A percentile compares a stretch with the other conserved stretches of the same genome.
Conservation (phyloP, 1,140 invertebrate genomes). For the Streblospio benedicti region DNA sequence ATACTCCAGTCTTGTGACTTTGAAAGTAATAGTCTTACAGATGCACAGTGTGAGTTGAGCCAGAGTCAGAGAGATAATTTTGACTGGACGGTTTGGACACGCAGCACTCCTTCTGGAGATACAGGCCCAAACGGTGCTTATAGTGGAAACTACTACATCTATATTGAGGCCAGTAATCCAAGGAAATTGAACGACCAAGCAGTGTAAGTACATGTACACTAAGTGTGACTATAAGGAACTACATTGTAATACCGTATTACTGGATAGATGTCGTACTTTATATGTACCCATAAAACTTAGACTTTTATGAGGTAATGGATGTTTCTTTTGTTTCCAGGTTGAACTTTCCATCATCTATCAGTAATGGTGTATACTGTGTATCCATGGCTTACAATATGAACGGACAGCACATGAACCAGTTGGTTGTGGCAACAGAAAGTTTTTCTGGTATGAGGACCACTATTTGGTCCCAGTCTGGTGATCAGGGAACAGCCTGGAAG, state of each 20-base stretch:
- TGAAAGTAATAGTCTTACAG: neutral
- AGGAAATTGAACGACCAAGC: constrained; percentile 21
- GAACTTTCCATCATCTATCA: neutral
- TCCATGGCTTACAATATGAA: constrained; percentile 11
- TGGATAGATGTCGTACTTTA: too few relatives aligned
- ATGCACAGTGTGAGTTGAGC: constrained; percentile 6
- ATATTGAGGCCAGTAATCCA: constrained; percentile 36
- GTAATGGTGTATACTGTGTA: neutral
- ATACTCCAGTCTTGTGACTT: constrained; percentile 5
- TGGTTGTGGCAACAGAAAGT: neutral
- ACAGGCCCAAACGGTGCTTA: constrained; percentile 23
- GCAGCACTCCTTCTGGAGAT: constrained; percentile 8
- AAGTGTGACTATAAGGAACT: too few relatives aligned
- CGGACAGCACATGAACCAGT: constrained; percentile 2
- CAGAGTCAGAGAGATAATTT: constrained; percentile 7
- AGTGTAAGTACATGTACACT: constrained; percentile 19
- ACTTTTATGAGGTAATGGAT: too few relatives aligned
- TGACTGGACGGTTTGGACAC: constrained; percentile 7
- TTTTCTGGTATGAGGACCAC: neutral
- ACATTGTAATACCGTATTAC: too few relatives aligned
- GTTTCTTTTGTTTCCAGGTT: constrained; percentile 7
- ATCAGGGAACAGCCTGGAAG: constrained; percentile 19
- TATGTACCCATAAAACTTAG: too few relatives aligned
- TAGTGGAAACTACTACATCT: constrained; percentile 32
- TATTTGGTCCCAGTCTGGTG: neutral